A percentile compares a stretch with the other conserved stretches of the same genome.
Conservation (phyloP, 2,888 invertebrate genomes). For the Gortyna flavago region DNA sequence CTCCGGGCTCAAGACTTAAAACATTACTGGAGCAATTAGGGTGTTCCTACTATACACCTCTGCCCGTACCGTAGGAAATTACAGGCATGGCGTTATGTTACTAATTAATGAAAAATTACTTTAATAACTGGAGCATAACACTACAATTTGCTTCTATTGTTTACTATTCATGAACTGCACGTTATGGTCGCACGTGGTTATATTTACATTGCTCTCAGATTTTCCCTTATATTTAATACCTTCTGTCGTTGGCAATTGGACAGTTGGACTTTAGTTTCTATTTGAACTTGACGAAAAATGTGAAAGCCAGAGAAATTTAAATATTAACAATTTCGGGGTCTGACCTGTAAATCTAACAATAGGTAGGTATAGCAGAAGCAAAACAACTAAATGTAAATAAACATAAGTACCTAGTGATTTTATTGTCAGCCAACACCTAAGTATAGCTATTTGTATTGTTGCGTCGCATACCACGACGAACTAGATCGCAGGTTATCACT, state of each 20-base stretch:
- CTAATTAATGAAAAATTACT: slow-evolving; percentile 32
- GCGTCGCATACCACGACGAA: slow-evolving; percentile 40
- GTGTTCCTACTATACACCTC: neutral
- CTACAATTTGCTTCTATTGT: slow-evolving; percentile 41
- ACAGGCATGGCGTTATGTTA: neutral
- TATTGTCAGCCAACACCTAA: slow-evolving; percentile 40
- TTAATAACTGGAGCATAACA: slow-evolving; percentile 29
- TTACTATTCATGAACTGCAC: slow-evolving; percentile 45
- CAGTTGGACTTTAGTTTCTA: slow-evolving; percentile 4
- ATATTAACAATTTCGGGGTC: neutral
- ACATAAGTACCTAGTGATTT: slow-evolving; percentile 22
- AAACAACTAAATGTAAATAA: slow-evolving; percentile 37
- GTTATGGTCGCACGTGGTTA: slow-evolving; percentile 27
- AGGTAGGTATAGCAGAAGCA: slow-evolving; percentile 16
- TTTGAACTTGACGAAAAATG: slow-evolving; percentile 4
- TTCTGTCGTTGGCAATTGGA: neutral
- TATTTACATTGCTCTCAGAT: slow-evolving; percentile 18
- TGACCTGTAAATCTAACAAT: slow-evolving; percentile 18
- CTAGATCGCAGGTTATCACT: slow-evolving; percentile 63
- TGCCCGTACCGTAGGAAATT: neutral
- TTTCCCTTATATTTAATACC: neutral
- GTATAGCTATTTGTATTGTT: slow-evolving; percentile 47
- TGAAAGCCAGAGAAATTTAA: slow-evolving; percentile 6
- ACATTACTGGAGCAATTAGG: neutral
- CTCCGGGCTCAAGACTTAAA: neutral